These are phyloP conservation scores for Nemurella pictetii DNA, from an alignment of 2,888 invertebrate species.

Conservation along the genomic window DNA sequence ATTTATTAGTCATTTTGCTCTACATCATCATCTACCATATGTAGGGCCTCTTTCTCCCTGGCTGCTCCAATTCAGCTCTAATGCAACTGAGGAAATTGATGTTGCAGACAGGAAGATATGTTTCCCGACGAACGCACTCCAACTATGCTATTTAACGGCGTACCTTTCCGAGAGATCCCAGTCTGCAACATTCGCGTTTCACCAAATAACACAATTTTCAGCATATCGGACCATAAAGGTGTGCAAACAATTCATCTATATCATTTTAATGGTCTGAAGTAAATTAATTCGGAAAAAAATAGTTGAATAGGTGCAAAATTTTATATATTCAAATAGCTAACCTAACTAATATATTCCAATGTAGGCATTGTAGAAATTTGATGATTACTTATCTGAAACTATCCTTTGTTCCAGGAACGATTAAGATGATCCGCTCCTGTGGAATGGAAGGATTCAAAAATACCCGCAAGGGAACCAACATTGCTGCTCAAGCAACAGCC, in stretches of 20 bases:
- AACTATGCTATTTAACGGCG: constrained; percentile 71
- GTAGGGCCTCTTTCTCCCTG: neutral
- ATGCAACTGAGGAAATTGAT: constrained; percentile 35
- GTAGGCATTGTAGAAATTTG: neutral
- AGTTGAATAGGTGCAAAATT: no score
- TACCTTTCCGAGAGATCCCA: constrained; percentile 77
- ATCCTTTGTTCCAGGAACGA: constrained; percentile 52
- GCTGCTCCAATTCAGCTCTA: neutral
- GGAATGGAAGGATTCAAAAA: constrained; percentile 95
- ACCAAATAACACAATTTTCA: constrained; percentile 86
- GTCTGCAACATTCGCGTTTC: constrained; percentile 80
- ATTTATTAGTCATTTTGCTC: neutral
- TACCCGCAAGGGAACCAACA: constrained; percentile 92
- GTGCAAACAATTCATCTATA: constrained; percentile 41
- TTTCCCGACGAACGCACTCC: constrained; percentile 78
- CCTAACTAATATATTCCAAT: no score
- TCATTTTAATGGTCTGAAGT: neutral
- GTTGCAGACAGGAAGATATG: constrained; percentile 65
- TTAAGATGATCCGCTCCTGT: constrained; percentile 70
- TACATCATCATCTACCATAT: no score
- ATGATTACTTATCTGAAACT: neutral
- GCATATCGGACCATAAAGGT: constrained; percentile 72
- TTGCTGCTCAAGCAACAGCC: constrained; percentile 94
- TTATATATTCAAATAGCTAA: no score
- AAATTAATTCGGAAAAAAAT: neutral